phyloP scores from a whole-genome alignment of 2,113 vertebrate species.

The Ciconia maguari region DNA sequence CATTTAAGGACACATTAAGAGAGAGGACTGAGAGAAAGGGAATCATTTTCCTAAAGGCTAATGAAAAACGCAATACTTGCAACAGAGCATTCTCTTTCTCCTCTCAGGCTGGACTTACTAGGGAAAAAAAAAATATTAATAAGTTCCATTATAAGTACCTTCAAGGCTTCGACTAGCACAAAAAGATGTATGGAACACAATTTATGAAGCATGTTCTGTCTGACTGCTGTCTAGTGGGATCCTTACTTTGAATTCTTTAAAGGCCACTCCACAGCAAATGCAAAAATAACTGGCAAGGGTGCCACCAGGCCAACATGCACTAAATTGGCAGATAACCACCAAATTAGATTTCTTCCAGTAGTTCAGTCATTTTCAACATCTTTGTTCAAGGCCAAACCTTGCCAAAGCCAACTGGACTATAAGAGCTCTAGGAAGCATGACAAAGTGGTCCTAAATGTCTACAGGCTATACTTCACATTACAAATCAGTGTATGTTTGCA shows the following conservation, averaged over 20 bases:
- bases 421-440: background rate
- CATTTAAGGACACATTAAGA: constrained; percentile 15
- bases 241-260: background rate
- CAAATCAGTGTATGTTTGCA: background rate
- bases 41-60: background rate
- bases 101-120: background rate
- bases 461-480: background rate
- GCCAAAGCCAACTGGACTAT: background rate
- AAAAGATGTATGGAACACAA: background rate
- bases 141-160: background rate
- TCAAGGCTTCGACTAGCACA: background rate
- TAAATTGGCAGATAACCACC: background rate
- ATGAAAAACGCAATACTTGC: background rate
- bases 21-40: background rate
- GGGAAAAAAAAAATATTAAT: background rate
- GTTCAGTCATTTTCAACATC: background rate
- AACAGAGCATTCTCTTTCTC: background rate
- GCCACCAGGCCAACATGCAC: background rate
- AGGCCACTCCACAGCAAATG: background rate
- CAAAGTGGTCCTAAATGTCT: background rate
- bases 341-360: background rate
- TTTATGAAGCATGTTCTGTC: background rate
- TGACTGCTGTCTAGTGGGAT: background rate
- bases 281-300: background rate
- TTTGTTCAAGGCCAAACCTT: background rate